These are phyloP conservation scores for Neoascia interrupta DNA, from an alignment of 2,888 invertebrate species.

Conservation along the genomic window DNA sequence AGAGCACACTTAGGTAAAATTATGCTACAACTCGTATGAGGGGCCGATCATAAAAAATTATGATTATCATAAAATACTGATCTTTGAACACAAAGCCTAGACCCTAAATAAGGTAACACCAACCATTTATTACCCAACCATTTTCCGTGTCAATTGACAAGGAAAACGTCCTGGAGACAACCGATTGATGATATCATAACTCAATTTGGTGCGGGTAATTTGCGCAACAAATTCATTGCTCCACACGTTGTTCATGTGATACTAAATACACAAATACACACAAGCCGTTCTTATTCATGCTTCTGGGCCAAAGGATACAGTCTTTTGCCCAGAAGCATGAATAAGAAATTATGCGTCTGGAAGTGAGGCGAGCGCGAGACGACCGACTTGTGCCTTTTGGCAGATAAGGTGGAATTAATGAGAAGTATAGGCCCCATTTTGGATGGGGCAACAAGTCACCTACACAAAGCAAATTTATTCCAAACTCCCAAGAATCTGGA, in stretches of 20 bases:
- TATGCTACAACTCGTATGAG: no score
- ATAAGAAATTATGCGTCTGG: constrained; percentile 20
- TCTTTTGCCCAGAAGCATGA: constrained; percentile 6
- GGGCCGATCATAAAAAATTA: no score
- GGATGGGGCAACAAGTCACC: no score
- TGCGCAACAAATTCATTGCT: neutral
- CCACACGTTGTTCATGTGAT: neutral
- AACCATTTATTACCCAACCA: no score
- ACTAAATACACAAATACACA: no score
- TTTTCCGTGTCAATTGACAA: constrained; percentile 23
- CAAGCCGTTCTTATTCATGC: neutral
- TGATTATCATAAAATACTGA: no score
- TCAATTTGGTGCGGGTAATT: constrained; percentile 12
- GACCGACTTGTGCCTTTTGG: constrained; percentile 7
- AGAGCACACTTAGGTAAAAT: no score
- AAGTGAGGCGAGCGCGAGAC: neutral
- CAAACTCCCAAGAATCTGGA: neutral
- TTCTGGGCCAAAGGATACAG: no score
- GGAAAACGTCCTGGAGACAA: neutral
- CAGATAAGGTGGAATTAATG: constrained; percentile 34
- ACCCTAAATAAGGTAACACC: no score
- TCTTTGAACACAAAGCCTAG: no score
- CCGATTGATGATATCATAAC: constrained; percentile 15
- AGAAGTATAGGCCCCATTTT: neutral
- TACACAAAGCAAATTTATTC: constrained; percentile 11